A percentile compares a stretch with the other conserved stretches of the same genome.
These are phyloP conservation scores for Brassicogethes aeneus DNA, from an alignment of 2,888 invertebrate species.

Conservation along the genomic window DNA sequence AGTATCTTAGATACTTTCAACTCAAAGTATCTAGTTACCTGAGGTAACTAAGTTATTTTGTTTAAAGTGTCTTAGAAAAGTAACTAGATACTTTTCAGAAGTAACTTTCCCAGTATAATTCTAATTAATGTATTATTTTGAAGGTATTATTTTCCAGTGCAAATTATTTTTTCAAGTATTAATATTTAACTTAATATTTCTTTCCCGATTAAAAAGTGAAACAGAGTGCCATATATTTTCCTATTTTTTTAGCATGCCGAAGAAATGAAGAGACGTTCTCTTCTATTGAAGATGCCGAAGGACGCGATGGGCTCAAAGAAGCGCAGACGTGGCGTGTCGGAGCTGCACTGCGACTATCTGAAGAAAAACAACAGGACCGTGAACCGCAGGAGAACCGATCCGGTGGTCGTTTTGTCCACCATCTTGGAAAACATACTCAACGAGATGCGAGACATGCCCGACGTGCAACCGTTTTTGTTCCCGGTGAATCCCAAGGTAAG, in stretches of 20 bases:
- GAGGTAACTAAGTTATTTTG: too few species aligned
- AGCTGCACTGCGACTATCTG: conserved; percentile 81
- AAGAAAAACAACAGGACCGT: conserved; percentile 74
- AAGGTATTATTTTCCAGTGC: too few species aligned
- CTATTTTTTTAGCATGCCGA: conserved; percentile 63
- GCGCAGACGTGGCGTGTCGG: conserved; percentile 56
- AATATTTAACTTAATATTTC: too few species aligned
- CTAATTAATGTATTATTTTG: too few species aligned
- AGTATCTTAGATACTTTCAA: too few species aligned
- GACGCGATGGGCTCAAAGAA: conserved; percentile 55
- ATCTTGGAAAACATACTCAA: conserved; percentile 86
- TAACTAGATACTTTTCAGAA: too few species aligned
- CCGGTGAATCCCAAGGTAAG: conserved; percentile 86
- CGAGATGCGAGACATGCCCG: conserved; percentile 85
- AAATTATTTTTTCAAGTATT: too few species aligned
- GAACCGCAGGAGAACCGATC: conserved; percentile 89
- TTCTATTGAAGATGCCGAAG: conserved; percentile 70
- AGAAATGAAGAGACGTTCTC: conserved; percentile 69
- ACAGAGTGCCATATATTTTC: too few species aligned
- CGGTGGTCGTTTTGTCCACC: conserved; percentile 88
- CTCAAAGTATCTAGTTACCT: too few species aligned
- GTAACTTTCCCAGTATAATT: too few species aligned
- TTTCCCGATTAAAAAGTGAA: too few species aligned
- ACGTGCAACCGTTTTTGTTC: conserved; percentile 86
- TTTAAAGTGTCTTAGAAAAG: too few species aligned